Base-by-base conservation (phyloP, 2,797 vertebrate species). In the Neolamprologus multifasciatus region DNA sequence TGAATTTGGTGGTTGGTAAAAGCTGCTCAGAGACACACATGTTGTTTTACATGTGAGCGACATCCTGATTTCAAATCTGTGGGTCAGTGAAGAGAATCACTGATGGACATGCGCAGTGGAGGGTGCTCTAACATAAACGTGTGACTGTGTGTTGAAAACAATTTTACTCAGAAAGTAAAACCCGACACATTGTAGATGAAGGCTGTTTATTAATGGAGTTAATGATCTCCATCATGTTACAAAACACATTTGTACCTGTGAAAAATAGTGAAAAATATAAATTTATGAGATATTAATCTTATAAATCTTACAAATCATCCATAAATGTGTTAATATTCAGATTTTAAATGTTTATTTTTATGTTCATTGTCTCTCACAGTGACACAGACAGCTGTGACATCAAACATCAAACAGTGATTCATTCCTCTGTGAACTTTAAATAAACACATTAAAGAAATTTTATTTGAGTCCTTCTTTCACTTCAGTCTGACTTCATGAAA, bases 401-500 rank as follows among this genome's bases (percentile, higher is more conserved):
- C 23, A 23, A 23, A 48, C 4, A 50, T 50, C 48, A 19, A 9
- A 50, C 17, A 19, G 48, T n/a, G 48, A n/a, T 51, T 51, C 8
- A 51, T 2, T 51, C 48, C 48, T 51, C 9, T n/a, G 2, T 51
- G 48, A 51, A 51, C 9, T 51, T 51, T n/a, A n/a, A 51, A 51
- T 10, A 51, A n/a, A 51, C 50, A 51, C 19, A 51, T 1, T 51
- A 51, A 51, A 51, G 48, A 51, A 48, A 51, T 51, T 51, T 0
- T 10, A 3, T 51, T 3, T 51, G 8, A 51, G 5, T 51, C 5
- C 5, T n/a, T 8, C 16, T 48, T 51, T 51, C 48, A 10, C 5
- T 9, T 50, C 0, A 50, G 17, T 19, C 48, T 50, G 17, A 50
- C 17, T 19, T 50, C 0, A 50, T 51, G 48, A 51, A 51, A 51